Evolutionary conservation across 2,113 vertebrate species (phyloP).

Genomic region (Aspidoscelis tigris): DNA sequence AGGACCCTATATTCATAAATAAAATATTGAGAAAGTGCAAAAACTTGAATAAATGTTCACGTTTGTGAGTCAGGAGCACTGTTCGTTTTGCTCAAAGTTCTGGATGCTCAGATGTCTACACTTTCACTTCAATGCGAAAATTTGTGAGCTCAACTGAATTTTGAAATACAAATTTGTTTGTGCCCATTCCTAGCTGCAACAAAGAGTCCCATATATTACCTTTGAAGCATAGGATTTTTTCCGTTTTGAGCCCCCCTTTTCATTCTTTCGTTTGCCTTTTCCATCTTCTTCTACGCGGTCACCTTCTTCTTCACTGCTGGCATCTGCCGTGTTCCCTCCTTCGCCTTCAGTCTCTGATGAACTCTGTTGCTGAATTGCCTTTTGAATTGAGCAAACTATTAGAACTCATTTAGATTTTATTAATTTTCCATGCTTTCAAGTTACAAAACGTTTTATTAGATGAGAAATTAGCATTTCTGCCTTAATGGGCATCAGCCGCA

Average conservation of each 20-base stretch:
- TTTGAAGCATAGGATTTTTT: conserved; percentile 92
- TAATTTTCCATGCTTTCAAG: conserved; percentile 1
- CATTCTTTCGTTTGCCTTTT: conserved; percentile 89
- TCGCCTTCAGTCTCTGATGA: conserved; percentile 94
- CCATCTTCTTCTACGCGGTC: conserved; percentile 88
- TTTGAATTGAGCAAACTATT: conserved; percentile 43
- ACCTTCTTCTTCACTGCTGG: conserved; percentile 94
- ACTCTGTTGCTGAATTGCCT: conserved; percentile 94
- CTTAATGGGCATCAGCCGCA: background rate
- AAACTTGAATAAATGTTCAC: too few relatives aligned
- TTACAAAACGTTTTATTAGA: conserved; percentile 27
- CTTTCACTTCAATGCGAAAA: too few relatives aligned
- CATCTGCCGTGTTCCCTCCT: conserved; percentile 89
- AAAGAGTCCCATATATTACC: conserved; percentile 72
- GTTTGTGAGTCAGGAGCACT: too few relatives aligned
- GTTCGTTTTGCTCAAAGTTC: too few relatives aligned
- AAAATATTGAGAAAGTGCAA: too few relatives aligned
- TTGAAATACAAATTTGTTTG: too few relatives aligned
- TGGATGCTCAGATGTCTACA: too few relatives aligned
- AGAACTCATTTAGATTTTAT: conserved; percentile 38
- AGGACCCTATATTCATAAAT: too few relatives aligned
- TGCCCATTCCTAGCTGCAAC: background rate
- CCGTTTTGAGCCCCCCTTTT: conserved; percentile 91
- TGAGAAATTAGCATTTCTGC: background rate
- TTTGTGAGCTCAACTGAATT: too few relatives aligned